These are phyloP conservation scores for Blastobasis adustella DNA, from an alignment of 2,888 invertebrate genomes.

Conservation along the genomic window DNA sequence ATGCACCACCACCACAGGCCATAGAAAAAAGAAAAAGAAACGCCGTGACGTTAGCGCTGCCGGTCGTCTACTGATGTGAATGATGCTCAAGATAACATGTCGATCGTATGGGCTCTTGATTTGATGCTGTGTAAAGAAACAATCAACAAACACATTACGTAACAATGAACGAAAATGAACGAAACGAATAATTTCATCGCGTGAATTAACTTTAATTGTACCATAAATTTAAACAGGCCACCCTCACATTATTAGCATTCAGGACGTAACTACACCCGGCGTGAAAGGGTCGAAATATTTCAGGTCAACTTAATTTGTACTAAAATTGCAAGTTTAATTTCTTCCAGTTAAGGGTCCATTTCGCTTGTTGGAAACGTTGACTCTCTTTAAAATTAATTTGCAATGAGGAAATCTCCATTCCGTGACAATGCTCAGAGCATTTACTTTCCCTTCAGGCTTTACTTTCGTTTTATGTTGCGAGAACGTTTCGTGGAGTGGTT, in stretches of 20 bases:
- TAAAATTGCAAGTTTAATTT: conserved; percentile 59
- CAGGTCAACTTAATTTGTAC: conserved; percentile 56
- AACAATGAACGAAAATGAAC: conserved; percentile 35
- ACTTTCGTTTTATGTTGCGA: not conserved
- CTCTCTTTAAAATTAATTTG: conserved; percentile 60
- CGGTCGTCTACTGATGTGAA: too few relatives aligned
- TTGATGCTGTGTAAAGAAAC: too few relatives aligned
- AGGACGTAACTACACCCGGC: conserved; percentile 54
- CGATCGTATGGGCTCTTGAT: too few relatives aligned
- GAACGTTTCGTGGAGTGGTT: not conserved
- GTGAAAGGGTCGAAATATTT: conserved; percentile 66
- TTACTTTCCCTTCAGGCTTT: conserved; percentile 28
- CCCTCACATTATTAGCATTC: conserved; percentile 69
- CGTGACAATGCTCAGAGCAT: conserved; percentile 51
- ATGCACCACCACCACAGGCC: too few relatives aligned
- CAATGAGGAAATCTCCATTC: conserved; percentile 63
- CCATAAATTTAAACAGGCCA: conserved; percentile 62
- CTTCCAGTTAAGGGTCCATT: conserved; percentile 51
- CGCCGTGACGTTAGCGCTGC: too few relatives aligned
- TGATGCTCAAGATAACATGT: too few relatives aligned
- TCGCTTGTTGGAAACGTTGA: conserved; percentile 32
- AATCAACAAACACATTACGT: conserved; percentile 26
- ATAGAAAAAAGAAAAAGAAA: too few relatives aligned
- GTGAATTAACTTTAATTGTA: conserved; percentile 66
- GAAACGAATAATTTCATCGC: conserved; percentile 41